Base-by-base conservation (phyloP, 2,113 vertebrate genomes). In the Scortum barcoo region DNA sequence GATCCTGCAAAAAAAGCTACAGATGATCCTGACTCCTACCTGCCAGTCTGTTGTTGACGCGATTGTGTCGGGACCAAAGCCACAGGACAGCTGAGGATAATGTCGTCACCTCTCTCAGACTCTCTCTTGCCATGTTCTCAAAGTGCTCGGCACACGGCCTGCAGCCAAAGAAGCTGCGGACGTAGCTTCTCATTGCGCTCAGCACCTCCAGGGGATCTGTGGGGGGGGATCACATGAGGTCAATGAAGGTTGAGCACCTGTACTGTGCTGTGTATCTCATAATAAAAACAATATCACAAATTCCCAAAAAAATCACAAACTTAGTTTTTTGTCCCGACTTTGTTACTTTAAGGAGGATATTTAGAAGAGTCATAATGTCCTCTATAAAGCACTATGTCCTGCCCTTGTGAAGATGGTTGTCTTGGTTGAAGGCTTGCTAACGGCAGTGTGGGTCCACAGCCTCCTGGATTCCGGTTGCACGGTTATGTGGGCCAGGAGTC, bases 11-110 rank as follows among this genome's bases (percentile, higher is more conserved):
- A 36, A 36, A 46, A 36, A 22, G 11, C 0, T 3, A 40, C 50
- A 12, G 13, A 48, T 24, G 40, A 58, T 3, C 3, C 8, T 0
- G 54, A 20, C 62, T 58, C 84, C 9, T 88, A 99, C 98, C 98
- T 4, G 97, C 95, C 13, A 99, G 91, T 83, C 97, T 96, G 81
- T 94, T 95, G 3, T 99, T 99, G 90, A 98, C 98, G 0, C 17
- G 80, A 65, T 99, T 99, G 95, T 99, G 98, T 58, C 93, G 93
- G 1, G 93, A 93, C 98, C 98, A 99, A 78, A 99, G 94, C 98
- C 98, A 99, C 69, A 96, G 89, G 1, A 96, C 44, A 0, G 97
- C 95, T 0, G 61, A 48, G 0, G 93, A 38, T 14, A 86, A 71
- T 0, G 91, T 86, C 0, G 12, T 16, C 84, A 97, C 96, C 10